Evolutionary conservation across 2,888 invertebrate genomes (phyloP), one percentile per base, ranked within the genome.

Genomic region (Harpalus rufipes): DNA sequence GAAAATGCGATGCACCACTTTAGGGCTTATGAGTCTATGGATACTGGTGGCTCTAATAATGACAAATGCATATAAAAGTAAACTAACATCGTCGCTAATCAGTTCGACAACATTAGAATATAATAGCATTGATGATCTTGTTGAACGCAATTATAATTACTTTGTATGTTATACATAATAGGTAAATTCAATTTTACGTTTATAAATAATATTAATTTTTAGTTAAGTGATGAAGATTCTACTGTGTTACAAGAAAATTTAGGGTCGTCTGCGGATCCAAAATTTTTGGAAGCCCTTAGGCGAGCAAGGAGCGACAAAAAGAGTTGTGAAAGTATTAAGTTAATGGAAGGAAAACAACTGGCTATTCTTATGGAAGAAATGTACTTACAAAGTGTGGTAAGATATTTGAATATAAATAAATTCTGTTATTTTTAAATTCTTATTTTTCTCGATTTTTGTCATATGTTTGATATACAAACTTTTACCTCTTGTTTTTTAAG

Each of bases 51-150:
- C 72, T 56, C 6, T 85, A 0, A 80, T 85, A n/a, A 41, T 85
- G 25, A 85, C 85, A 16, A 85, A 25, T 7, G 79, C 85, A 1
- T 85, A 85, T 41, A 85, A 85, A 68, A 85, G 72, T 72, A 85
- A 72, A 65, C 18, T 85, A 16, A 85, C 72, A 7, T 85, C 85
- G 5, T 80, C 80, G 7, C 7, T 85, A 0, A 85, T 85, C 18
- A 72, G 51, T 72, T 68, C 72, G 1, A 79, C 18, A 72, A 44
- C 85, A n/a, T 25, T 32, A 18, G 85, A 85, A 58, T 68, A 21
- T 12, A 21, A 85, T 58, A 12, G 12, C 1, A 72, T 85, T n/a
- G 85, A 85, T 72, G 68, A 72, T 16, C 56, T 85, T n/a, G 79
- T 85, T 4, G 72, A 80, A 41, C 32, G 25, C 14, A 68, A 59